These are phyloP conservation scores for Syrphus vitripennis DNA, from an alignment of 2,888 invertebrate genomes.

Conservation along the genomic window DNA sequence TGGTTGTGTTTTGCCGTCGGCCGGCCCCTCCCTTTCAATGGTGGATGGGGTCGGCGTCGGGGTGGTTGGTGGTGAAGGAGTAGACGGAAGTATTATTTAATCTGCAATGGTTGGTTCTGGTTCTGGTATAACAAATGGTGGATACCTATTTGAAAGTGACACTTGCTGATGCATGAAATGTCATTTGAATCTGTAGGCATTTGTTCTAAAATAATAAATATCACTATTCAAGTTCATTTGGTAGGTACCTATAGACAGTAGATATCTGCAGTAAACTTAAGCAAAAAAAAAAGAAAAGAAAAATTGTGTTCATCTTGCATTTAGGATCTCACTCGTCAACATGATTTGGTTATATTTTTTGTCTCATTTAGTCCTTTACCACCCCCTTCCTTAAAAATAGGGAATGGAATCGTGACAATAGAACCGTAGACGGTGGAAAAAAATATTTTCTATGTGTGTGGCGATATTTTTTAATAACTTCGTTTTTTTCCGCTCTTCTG, in stretches of 20 bases:
- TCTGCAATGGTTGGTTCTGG: neutral
- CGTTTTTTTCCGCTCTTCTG: neutral
- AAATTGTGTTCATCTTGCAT: constrained; percentile 1
- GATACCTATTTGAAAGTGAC: neutral
- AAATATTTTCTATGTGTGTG: constrained; percentile 61
- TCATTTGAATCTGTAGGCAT: neutral
- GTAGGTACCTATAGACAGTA: neutral
- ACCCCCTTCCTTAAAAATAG: constrained; percentile 23
- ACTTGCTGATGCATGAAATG: neutral
- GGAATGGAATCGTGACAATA: constrained; percentile 61
- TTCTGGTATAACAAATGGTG: neutral
- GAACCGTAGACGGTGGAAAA: constrained; percentile 64
- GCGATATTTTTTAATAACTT: constrained; percentile 61
- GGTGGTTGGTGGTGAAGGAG: neutral
- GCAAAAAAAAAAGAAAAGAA: neutral
- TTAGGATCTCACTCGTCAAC: constrained; percentile 44
- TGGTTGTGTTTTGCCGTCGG: constrained; percentile 60
- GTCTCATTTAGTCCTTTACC: constrained; percentile 51
- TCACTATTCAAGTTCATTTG: constrained; percentile 8
- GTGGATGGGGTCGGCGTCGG: neutral
- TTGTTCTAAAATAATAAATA: neutral
- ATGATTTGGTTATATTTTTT: constrained; percentile 43
- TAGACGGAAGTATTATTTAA: neutral
- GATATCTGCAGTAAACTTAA: neutral
- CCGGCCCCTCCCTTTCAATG: constrained; percentile 65